Evolutionary conservation across 2,888 invertebrate genomes (phyloP), one percentile per base, ranked within the genome.

Genomic region (Galeopsomyia nigrocyanea): DNA sequence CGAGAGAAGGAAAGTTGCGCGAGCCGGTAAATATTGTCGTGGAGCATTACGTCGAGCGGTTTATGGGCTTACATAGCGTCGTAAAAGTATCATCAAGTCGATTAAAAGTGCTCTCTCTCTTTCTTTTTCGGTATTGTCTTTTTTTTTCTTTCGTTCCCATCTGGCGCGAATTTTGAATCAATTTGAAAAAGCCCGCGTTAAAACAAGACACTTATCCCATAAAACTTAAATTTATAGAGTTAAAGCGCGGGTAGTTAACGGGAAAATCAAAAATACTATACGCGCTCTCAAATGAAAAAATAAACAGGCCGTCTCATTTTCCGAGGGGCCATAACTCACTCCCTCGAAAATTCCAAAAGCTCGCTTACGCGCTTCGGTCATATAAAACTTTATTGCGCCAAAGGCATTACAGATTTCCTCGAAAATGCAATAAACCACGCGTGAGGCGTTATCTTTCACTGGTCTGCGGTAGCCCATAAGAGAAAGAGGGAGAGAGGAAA

Each of bases 331-430:
- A 69, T 63, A 22, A 49, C 19, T 65, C 55, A 53, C 47, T 19
- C 60, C 39, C 39, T 16, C 47, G 14, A 31, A 31, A 55, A 51
- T 71, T 64, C 49, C 51, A 26, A 60, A 71, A 71, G 70, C 70
- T 70, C 58, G 26, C 26, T 2, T 5, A 3, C 26, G 26, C 26
- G 26, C 26, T 5, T 26, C 26, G 64, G 65, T 47, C 58, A 53
- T 31, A 71, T 61, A 71, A 71, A 65, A 55, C 66, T 71, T 71
- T 71, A 66, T 56, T 66, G 61, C 51, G 47, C n/a, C 21, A n/a
- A n/a, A 14, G 64, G n/a, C 39, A 65, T 65, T 68, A 69, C 57
- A 56, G 56, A 73, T 69, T 69, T 73, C 69, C 46, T 69, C 47
- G 57, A 46, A 73, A 62, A 61, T 21, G 61, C 10, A 69, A 62